phyloP scores from a whole-genome alignment of 2,888 invertebrate genomes.

The Axea sp. region DNA sequence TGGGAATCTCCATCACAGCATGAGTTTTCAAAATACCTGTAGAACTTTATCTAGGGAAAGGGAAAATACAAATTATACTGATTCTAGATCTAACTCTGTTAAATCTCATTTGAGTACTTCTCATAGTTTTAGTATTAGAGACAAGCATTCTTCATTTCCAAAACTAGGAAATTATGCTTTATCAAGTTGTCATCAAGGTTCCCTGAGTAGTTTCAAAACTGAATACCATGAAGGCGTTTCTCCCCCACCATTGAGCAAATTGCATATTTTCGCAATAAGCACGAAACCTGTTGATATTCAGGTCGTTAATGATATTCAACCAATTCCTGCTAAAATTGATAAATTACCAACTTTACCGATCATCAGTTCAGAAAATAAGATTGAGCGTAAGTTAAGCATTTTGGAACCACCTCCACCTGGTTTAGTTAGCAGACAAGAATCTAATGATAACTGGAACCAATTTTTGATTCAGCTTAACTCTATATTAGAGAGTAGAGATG shows the following conservation, averaged over 20 bases:
- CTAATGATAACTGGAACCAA: slow-evolving; percentile 80
- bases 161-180: slow-evolving; percentile 65
- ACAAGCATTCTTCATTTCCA: slow-evolving; percentile 24
- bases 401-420: slow-evolving; percentile 77
- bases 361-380: slow-evolving; percentile 62
- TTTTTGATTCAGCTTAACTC: slow-evolving; percentile 80
- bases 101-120: slow-evolving; percentile 49
- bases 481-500: slow-evolving; percentile 80
- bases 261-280: slow-evolving; percentile 76
- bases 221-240: slow-evolving; percentile 55
- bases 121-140: slow-evolving; percentile 64
- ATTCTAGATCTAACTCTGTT: slow-evolving; percentile 42
- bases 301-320: slow-evolving; percentile 61
- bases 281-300: slow-evolving; percentile 74
- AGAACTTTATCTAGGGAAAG: not conserved
- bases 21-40: slow-evolving; percentile 67
- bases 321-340: slow-evolving; percentile 70
- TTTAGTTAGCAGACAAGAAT: slow-evolving; percentile 76
- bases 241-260: slow-evolving; percentile 74
- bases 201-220: slow-evolving; percentile 58
- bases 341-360: slow-evolving; percentile 73
- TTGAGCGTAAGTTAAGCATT: slow-evolving; percentile 72
- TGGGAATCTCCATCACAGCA: slow-evolving; percentile 66
- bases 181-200: slow-evolving; percentile 64
- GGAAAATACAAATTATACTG: no score